Conservation (phyloP, 2,797 vertebrate genomes). For the Kryptolebias ocellatus region DNA sequence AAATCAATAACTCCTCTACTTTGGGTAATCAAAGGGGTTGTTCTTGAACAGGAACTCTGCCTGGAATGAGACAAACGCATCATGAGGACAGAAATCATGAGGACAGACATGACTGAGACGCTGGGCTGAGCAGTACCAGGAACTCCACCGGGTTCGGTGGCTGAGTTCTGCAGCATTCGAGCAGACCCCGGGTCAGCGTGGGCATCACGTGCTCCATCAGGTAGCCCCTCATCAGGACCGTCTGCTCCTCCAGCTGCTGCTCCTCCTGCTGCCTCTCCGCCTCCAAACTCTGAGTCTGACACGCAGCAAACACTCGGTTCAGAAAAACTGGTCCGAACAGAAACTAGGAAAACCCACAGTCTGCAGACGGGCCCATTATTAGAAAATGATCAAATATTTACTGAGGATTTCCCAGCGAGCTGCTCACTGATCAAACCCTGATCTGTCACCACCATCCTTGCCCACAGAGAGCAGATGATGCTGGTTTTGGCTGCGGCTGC, state of each 20-base stretch:
- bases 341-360: too few species aligned
- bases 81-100: background rate
- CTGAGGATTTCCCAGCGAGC: too few species aligned
- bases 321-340: background rate
- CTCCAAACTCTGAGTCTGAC: conserved; percentile 79
- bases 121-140: conserved; percentile 72
- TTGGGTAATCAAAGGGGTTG: conserved; percentile 79
- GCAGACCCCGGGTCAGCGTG: conserved; percentile 87
- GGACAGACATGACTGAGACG: background rate
- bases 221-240: conserved; percentile 85
- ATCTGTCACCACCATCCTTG: too few species aligned
- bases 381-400: too few species aligned
- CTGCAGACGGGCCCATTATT: background rate
- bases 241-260: conserved; percentile 83
- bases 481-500: too few species aligned
- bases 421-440: too few species aligned
- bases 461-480: too few species aligned
- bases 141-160: conserved; percentile 91
- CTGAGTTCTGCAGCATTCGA: conserved; percentile 83
- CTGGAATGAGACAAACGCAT: conserved; percentile 71
- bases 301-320: background rate
- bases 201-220: conserved; percentile 89
- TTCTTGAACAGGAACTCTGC: conserved; percentile 92
- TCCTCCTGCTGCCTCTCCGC: conserved; percentile 84
- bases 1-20: background rate